Base-by-base conservation (phyloP, 2,797 vertebrate genomes). In the Sphaeramia orbicularis region DNA sequence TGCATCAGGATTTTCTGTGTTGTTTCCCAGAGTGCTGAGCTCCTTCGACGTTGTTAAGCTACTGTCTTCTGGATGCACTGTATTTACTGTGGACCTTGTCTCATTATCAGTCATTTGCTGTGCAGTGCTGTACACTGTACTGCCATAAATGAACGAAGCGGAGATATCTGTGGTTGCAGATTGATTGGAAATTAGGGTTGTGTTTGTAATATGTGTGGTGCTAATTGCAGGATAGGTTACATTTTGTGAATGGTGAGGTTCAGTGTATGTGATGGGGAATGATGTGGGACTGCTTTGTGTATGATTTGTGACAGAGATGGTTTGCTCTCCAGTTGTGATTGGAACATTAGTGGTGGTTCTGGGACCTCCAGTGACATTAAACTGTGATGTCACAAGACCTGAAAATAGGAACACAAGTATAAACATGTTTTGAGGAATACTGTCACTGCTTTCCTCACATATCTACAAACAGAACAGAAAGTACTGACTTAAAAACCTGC, bases 341-440 rank as follows among this genome's bases (percentile, higher is more conserved):
- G 60, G 16, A 35, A 50, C 24, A 24, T 65, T 10, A 11, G 24
- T 52, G 36, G n/a, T 41, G 21, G 38, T 16, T 21, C 30, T 54
- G 30, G 40, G 10, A 14, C 12, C 42, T 32, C 35, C 38, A 8
- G 68, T 71, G 21, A 19, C 16, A 19, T 40, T 32, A 4, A 42
- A 19, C 10, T 38, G 53, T 3, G 58, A 15, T 18, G 78, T 59
- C 13, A 13, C 10, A 21, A 41, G 13, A 80, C 49, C 83, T 86
- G 74, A 47, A 72, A 74, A 30, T 7, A 53, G 16, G 1, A 41
- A 53, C 65, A 48, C 50, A 63, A 16, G 15, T 45, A 15, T 47
- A 36, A 37, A 41, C 18, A 64, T 38, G 8, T 21, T 32, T 15
- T 58, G 10, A 42, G 24, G 4, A 43, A 52, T 4, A 18, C 12